phyloP scores from a whole-genome alignment of 2,888 invertebrate genomes.

The Pasiphila rectangulata region DNA sequence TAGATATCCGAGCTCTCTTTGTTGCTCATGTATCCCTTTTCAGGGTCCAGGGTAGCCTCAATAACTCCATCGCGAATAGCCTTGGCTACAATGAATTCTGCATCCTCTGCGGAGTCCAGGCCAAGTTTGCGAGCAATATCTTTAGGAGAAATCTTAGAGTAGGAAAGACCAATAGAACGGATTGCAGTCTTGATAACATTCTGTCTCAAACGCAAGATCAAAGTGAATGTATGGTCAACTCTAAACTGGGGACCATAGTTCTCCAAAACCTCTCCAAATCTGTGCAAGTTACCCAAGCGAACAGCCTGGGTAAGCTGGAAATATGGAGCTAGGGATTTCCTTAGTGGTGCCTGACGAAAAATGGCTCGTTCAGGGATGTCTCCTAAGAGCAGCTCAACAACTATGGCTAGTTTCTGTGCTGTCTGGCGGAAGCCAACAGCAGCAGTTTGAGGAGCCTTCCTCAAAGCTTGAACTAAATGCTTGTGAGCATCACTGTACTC shows the following conservation, averaged over 20 bases:
- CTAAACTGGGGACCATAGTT: conserved; percentile 96
- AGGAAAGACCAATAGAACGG: conserved; percentile 96
- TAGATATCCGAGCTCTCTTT: conserved; percentile 98
- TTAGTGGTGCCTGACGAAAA: conserved; percentile 94
- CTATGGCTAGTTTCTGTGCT: conserved; percentile 96
- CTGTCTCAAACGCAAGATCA: conserved; percentile 96
- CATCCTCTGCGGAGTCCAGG: conserved; percentile 97
- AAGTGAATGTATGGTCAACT: conserved; percentile 95
- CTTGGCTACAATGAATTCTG: conserved; percentile 99
- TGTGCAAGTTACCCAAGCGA: conserved; percentile 94
- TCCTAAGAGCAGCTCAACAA: conserved; percentile 96
- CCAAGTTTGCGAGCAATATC: conserved; percentile 97
- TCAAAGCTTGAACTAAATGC: conserved; percentile 94
- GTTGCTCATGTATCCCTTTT: conserved; percentile 97
- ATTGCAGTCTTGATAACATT: conserved; percentile 99
- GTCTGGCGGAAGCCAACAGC: conserved; percentile 99
- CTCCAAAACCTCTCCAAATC: conserved; percentile 95
- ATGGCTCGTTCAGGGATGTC: conserved; percentile 98
- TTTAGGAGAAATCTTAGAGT: conserved; percentile 96
- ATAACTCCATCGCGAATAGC: conserved; percentile 99
- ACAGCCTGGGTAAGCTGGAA: conserved; percentile 99
- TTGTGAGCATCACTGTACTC: conserved; percentile 99
- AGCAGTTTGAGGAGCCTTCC: conserved; percentile 98
- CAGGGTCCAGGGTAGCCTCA: conserved; percentile 97
- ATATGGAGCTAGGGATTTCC: conserved; percentile 95